Percentiles rank a stretch among this genome's conserved stretches.
These are phyloP conservation scores for Opisthograptis luteolata DNA, from an alignment of 2,888 invertebrate species.

Conservation along the genomic window DNA sequence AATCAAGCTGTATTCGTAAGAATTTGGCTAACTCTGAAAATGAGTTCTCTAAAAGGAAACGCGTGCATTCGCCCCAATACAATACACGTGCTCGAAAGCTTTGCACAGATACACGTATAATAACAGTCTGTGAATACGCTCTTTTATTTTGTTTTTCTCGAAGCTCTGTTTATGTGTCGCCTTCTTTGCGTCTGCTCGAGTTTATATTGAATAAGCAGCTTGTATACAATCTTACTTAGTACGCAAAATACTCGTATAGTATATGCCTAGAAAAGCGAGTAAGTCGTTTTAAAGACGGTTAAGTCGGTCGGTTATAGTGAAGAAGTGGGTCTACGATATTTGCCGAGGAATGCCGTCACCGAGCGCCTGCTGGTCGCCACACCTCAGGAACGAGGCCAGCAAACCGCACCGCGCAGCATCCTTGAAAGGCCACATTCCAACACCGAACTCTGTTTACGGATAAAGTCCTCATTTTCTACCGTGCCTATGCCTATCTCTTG, in stretches of 20 bases:
- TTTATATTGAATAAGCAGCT: slow-evolving; percentile 24
- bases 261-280: slow-evolving; percentile 32
- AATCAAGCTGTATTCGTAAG: background rate
- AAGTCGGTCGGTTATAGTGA: slow-evolving; percentile 38
- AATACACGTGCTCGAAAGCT: slow-evolving; percentile 28
- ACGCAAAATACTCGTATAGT: slow-evolving; percentile 10
- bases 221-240: slow-evolving; percentile 27
- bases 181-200: slow-evolving; percentile 15
- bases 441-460: slow-evolving; percentile 70
- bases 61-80: slow-evolving; percentile 25
- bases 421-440: slow-evolving; percentile 82
- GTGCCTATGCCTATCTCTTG: slow-evolving; percentile 35
- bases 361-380: slow-evolving; percentile 59
- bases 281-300: slow-evolving; percentile 39
- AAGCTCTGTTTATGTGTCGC: slow-evolving; percentile 11
- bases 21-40: slow-evolving; percentile 14
- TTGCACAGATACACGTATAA: slow-evolving; percentile 13
- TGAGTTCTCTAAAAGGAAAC: slow-evolving; percentile 27
- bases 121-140: no score
- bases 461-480: slow-evolving; percentile 67
- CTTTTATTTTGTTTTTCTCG: slow-evolving; percentile 25
- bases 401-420: slow-evolving; percentile 64
- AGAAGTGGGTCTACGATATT: slow-evolving; percentile 48
- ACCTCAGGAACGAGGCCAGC: slow-evolving; percentile 67
- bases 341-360: slow-evolving; percentile 69